Base-by-base conservation (phyloP, 2,797 vertebrate genomes). In the Halcyon badia region DNA sequence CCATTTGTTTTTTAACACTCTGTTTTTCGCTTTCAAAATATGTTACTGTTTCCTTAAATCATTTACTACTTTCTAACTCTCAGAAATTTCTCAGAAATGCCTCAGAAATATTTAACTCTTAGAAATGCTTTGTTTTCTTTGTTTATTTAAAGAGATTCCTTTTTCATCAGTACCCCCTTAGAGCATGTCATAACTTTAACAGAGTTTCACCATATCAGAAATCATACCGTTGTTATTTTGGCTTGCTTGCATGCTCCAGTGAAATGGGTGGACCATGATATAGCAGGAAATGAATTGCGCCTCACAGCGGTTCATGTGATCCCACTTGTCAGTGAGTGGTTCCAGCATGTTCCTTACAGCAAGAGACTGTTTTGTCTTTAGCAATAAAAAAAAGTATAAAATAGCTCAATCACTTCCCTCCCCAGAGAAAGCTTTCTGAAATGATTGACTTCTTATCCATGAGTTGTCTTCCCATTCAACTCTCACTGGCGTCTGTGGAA, bases 1-100 rank as follows among this genome's bases (percentile, higher is more conserved):
- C 25, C 28, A 62, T 52, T 87, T 54, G 44, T 82, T 94, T 96
- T 94, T 94, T 93, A 35, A 20, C 30, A 41, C 22, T 83, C 51
- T n/a, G 44, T 88, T 80, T 62, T 83, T 41, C 94, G 9, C 60
- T 84, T 94, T 94, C 78, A 90, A 95, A 96, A 87, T 58, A 94
- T 33, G 49, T 8, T 42, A 57, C 49, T 57, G 2, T 82, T 94
- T 62, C 31, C 73, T 96, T 92, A 83, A 83, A 94, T 90, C 79
- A 68, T 12, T 86, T 84, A 31, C 35, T 56, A 81, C 31, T 37
- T 94, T 95, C 61, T 89, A 69, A 54, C 48, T 83, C 88, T 89
- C 58, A 42, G 57, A 93, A 97, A 71, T 15, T 48, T 84, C 85
- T 89, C 58, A 42, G 52, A 92, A 97, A 69, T 19, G 24, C 58